Percentiles rank a stretch among this genome's conserved stretches.
phyloP scores from a whole-genome alignment of 2,113 vertebrate species.

The Microtus oregoni region DNA sequence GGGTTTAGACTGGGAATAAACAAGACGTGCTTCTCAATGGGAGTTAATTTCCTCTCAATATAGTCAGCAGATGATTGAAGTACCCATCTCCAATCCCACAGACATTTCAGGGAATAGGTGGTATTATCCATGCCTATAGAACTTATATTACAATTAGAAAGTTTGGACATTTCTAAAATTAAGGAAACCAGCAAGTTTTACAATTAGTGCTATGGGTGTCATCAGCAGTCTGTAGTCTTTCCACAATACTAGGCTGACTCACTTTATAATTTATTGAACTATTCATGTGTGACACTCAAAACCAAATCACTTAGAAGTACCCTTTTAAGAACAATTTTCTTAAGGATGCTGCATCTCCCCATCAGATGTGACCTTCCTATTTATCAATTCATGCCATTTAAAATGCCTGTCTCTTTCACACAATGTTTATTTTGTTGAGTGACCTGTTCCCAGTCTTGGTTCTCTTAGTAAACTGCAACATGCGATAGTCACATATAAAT shows the following conservation, averaged over 20 bases:
- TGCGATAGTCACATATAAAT: neutral
- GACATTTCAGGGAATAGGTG: neutral
- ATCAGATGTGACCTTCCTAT: conserved; percentile 3
- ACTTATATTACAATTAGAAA: neutral
- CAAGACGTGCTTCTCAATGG: neutral
- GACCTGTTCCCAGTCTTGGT: neutral
- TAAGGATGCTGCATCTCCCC: neutral
- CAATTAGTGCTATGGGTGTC: conserved; percentile 21
- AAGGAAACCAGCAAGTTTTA: neutral
- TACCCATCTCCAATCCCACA: neutral
- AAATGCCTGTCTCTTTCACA: neutral
- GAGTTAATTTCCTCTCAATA: neutral
- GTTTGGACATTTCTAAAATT: neutral
- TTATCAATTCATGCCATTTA: neutral
- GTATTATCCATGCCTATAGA: neutral
- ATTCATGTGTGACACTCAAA: conserved; percentile 31
- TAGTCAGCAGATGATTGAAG: neutral
- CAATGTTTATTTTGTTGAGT: neutral
- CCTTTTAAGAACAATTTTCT: neutral
- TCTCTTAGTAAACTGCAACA: neutral
- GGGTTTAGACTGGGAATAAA: neutral
- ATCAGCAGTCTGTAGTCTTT: conserved; percentile 6
- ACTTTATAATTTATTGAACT: neutral
- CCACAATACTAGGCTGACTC: neutral
- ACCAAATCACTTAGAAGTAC: conserved; percentile 15